phyloP scores from a whole-genome alignment of 2,113 vertebrate species.

The Glareola pratincola region DNA sequence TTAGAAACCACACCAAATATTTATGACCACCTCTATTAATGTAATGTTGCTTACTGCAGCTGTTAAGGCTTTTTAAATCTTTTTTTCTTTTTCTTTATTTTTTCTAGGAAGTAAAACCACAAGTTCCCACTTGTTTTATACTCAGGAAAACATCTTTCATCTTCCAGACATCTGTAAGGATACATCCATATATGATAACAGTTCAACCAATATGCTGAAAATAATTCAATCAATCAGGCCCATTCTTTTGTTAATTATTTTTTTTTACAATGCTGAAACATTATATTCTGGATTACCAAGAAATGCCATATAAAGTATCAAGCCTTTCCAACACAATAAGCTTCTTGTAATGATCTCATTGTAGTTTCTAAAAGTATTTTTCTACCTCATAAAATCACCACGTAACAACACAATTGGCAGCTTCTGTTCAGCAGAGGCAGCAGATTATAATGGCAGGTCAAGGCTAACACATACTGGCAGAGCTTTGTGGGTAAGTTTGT shows the following conservation, averaged over 20 bases:
- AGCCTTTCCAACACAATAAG: not conserved
- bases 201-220: not conserved
- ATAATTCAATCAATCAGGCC: not conserved
- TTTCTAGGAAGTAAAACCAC: not conserved
- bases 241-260: not conserved
- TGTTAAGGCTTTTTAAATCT: not conserved
- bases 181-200: not conserved
- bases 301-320: not conserved
- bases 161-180: not conserved
- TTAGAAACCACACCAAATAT: not conserved
- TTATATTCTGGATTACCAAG: not conserved
- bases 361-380: slow-evolving; percentile 29
- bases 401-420: not conserved
- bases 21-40: not conserved
- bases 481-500: not conserved
- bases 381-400: slow-evolving; percentile 39
- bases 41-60: not conserved
- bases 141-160: not conserved
- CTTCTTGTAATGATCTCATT: not conserved
- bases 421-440: slow-evolving; percentile 17
- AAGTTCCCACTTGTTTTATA: not conserved
- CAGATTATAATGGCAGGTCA: slow-evolving; percentile 10
- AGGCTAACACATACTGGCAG: slow-evolving; percentile 3
- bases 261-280: not conserved
- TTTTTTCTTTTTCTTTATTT: not conserved